These are phyloP conservation scores for Chaetodon auriga DNA, from an alignment of 2,113 vertebrate genomes.

Conservation along the genomic window DNA sequence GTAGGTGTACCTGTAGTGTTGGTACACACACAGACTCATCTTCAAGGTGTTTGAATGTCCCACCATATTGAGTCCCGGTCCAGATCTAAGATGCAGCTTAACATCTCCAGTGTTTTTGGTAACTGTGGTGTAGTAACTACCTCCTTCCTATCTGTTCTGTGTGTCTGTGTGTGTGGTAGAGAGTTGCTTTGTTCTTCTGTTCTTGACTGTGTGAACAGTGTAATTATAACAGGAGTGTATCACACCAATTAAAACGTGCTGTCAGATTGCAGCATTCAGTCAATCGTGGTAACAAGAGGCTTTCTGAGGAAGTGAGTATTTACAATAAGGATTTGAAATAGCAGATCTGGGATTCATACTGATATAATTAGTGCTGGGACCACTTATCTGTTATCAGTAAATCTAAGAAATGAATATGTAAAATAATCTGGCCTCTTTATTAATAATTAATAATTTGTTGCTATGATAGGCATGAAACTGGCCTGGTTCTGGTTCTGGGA, in stretches of 20 bases:
- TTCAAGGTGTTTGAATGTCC: slow-evolving; percentile 29
- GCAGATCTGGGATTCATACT: background rate
- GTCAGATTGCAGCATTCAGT: slow-evolving; percentile 35
- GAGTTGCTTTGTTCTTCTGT: slow-evolving; percentile 57
- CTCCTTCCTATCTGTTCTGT: slow-evolving; percentile 50
- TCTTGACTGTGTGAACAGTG: slow-evolving; percentile 27
- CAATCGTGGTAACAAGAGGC: slow-evolving; percentile 10
- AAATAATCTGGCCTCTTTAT: background rate
- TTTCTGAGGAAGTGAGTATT: background rate
- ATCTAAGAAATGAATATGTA: background rate
- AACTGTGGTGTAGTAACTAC: slow-evolving; percentile 8
- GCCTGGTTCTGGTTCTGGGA: background rate
- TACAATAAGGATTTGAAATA: background rate
- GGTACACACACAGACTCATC: background rate
- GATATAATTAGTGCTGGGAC: background rate
- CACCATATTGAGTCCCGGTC: slow-evolving; percentile 8
- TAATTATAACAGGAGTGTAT: slow-evolving; percentile 37
- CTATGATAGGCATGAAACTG: background rate
- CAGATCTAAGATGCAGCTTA: slow-evolving; percentile 2
- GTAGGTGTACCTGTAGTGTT: background rate
- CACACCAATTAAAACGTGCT: slow-evolving; percentile 27
- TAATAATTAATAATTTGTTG: background rate
- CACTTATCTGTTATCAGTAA: background rate
- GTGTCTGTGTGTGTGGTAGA: slow-evolving; percentile 2
- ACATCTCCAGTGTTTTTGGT: slow-evolving; percentile 65